Conservation (phyloP, 2,113 vertebrate genomes). For the Crotalus horridus region DNA sequence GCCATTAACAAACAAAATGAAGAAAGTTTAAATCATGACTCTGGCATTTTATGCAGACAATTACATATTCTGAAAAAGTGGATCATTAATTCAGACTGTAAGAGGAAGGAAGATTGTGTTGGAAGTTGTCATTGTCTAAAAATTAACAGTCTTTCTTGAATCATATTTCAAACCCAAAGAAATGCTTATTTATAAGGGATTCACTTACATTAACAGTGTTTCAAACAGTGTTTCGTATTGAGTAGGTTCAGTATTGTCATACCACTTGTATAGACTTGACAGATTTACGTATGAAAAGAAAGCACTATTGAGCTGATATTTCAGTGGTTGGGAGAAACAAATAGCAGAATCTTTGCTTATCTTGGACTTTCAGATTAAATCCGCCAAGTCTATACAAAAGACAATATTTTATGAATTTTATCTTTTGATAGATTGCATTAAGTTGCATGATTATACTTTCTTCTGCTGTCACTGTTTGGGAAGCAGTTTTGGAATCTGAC, state of each 20-base stretch:
- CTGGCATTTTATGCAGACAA: slow-evolving; percentile 36
- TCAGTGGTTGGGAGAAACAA: background rate
- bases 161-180: slow-evolving; percentile 38
- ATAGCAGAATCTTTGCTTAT: background rate
- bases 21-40: slow-evolving; percentile 31
- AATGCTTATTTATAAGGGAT: slow-evolving; percentile 33
- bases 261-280: background rate
- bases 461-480: slow-evolving; percentile 1
- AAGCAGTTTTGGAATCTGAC: background rate
- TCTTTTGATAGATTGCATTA: background rate
- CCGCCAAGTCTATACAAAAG: background rate
- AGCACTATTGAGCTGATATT: background rate
- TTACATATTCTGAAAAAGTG: slow-evolving; percentile 33
- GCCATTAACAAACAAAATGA: slow-evolving; percentile 20
- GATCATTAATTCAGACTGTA: slow-evolving; percentile 43
- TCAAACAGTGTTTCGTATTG: background rate
- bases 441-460: slow-evolving; percentile 10
- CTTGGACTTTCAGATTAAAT: background rate
- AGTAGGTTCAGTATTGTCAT: background rate
- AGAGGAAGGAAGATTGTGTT: background rate
- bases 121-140: slow-evolving; percentile 32
- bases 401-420: background rate
- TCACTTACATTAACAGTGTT: slow-evolving; percentile 9
- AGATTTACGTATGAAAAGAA: background rate
- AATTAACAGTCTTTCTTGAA: slow-evolving; percentile 26